Evolutionary conservation across 2,797 vertebrate species (phyloP).

Genomic region (Pseudocheirus occidentalis): DNA sequence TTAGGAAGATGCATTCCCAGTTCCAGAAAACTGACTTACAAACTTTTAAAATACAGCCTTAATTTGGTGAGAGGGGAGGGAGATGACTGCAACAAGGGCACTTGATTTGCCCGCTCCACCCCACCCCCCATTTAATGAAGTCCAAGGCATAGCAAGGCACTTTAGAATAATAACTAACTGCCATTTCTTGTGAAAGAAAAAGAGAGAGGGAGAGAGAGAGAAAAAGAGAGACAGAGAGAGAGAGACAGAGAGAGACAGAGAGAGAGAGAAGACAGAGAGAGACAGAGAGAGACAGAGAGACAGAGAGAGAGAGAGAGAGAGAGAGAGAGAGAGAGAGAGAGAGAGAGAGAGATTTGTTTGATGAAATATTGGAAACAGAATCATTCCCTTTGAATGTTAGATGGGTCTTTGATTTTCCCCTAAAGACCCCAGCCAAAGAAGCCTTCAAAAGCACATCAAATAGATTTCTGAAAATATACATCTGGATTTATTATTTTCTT

Average conservation of each 20-base stretch:
- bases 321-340: neutral
- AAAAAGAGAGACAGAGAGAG: neutral
- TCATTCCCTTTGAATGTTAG: conserved; percentile 58
- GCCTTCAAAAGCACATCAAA: conserved; percentile 56
- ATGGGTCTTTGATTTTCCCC: conserved; percentile 54
- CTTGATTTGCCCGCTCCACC: neutral
- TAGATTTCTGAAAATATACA: conserved; percentile 26
- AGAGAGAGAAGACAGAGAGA: neutral
- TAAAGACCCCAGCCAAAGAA: conserved; percentile 18
- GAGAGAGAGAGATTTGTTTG: neutral
- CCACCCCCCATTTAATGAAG: conserved; percentile 38
- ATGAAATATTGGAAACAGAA: conserved; percentile 29
- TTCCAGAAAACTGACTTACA: neutral
- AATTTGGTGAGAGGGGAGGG: neutral
- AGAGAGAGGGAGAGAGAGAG: neutral
- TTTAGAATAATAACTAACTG: conserved; percentile 13
- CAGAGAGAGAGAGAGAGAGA: neutral
- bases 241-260: neutral
- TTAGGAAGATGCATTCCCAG: neutral
- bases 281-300: neutral
- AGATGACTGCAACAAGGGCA: neutral
- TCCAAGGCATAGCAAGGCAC: neutral
- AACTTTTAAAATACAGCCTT: conserved; percentile 14
- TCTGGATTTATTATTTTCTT: neutral
- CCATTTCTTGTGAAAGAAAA: conserved; percentile 25